phyloP scores from a whole-genome alignment of 2,888 invertebrate species.

The Orthosia cruda region DNA sequence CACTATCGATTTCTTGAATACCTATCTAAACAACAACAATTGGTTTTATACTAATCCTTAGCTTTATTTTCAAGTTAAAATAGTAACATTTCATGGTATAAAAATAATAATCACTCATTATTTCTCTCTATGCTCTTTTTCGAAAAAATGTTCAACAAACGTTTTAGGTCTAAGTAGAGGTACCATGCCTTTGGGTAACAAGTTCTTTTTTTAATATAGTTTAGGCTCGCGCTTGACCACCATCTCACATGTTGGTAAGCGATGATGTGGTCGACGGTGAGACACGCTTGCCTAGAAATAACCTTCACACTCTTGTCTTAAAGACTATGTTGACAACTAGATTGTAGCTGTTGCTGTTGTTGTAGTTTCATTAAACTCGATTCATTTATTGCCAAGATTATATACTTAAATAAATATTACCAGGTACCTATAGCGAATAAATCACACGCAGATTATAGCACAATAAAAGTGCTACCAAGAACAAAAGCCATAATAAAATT shows the following conservation, averaged over 20 bases:
- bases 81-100: not conserved
- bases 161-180: not conserved
- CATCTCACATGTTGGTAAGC: too few species aligned
- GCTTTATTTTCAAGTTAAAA: not conserved
- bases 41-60: too few species aligned
- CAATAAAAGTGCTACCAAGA: not conserved
- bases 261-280: too few species aligned
- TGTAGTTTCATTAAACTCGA: not conserved
- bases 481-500: not conserved
- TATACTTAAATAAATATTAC: not conserved
- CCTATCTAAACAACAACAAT: not conserved
- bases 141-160: not conserved
- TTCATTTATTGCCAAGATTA: not conserved
- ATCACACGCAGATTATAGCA: not conserved
- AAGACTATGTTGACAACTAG: too few species aligned
- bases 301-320: too few species aligned
- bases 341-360: too few species aligned
- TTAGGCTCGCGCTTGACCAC: too few species aligned
- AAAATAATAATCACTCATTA: not conserved
- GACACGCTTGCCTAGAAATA: too few species aligned
- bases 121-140: not conserved
- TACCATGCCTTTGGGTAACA: not conserved
- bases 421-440: not conserved
- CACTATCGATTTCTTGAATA: not conserved
- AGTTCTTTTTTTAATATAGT: too few species aligned